Percentiles rank a stretch among this genome's conserved stretches.
phyloP scores from a whole-genome alignment of 2,113 vertebrate genomes.

The Henicopernis longicauda region DNA sequence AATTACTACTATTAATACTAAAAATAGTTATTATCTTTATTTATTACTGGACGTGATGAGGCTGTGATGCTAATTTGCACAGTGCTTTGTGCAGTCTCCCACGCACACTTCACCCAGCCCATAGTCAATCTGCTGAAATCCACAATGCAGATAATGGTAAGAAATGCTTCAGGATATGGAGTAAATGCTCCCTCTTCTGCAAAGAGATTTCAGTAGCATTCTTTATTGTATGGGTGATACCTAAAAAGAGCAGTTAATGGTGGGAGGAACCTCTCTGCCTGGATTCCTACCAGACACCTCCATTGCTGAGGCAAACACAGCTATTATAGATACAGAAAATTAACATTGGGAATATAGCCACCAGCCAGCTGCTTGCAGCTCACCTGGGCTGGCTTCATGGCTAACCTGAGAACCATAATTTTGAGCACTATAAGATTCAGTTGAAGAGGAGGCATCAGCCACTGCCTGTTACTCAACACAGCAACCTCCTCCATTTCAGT shows the following conservation, averaged over 20 bases:
- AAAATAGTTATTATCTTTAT: neutral
- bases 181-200: neutral
- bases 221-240: neutral
- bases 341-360: neutral
- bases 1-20: constrained; percentile 5
- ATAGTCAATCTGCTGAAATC: neutral
- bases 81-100: neutral
- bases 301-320: neutral
- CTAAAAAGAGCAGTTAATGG: neutral
- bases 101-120: neutral
- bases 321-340: neutral
- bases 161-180: neutral
- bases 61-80: neutral
- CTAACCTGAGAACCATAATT: neutral
- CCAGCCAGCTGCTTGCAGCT: neutral
- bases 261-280: neutral
- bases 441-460: neutral
- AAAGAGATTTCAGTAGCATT: neutral
- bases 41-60: neutral
- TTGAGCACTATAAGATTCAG: neutral
- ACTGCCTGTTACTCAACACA: neutral
- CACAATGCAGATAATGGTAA: neutral
- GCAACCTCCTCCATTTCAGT: neutral
- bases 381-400: neutral
- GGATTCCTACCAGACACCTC: neutral